These are phyloP conservation scores for Choloepus didactylus DNA, from an alignment of 2,797 vertebrate genomes.

Conservation along the genomic window DNA sequence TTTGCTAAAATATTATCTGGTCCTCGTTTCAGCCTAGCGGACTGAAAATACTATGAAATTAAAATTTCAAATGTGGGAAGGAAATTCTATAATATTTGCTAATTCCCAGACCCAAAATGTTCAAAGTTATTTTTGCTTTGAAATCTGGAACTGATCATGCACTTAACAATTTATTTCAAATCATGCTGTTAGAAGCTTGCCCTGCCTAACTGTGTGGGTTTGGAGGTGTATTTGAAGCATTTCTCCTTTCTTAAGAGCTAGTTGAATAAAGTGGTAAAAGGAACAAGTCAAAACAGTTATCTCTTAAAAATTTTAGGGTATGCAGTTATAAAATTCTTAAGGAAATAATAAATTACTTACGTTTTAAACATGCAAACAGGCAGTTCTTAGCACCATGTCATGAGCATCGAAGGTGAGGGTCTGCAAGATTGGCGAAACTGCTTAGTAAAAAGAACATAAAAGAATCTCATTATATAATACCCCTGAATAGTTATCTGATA, in stretches of 20 bases:
- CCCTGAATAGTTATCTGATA: constrained; percentile 11
- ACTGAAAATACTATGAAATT: constrained; percentile 85
- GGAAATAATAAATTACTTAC: constrained; percentile 44
- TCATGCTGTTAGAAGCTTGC: constrained; percentile 65
- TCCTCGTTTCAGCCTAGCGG: constrained; percentile 79
- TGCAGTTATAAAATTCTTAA: constrained; percentile 26
- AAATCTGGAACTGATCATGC: constrained; percentile 83
- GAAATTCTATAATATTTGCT: constrained; percentile 85
- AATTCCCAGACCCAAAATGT: constrained; percentile 84
- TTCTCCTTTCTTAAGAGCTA: constrained; percentile 62
- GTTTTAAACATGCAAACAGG: background rate
- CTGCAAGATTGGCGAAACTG: background rate
- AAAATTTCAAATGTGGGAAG: constrained; percentile 84
- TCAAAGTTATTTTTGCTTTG: constrained; percentile 85
- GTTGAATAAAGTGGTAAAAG: constrained; percentile 55
- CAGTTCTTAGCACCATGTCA: background rate
- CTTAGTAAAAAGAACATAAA: background rate
- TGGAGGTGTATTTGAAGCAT: constrained; percentile 62
- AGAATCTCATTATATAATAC: background rate
- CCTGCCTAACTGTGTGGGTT: constrained; percentile 57
- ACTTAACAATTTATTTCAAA: constrained; percentile 81
- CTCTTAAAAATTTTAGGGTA: constrained; percentile 6
- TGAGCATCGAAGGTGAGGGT: background rate
- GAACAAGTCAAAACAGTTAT: constrained; percentile 23
- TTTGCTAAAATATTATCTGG: constrained; percentile 85